Conservation (phyloP, 2,888 invertebrate species). For the Bimastos eiseni region DNA sequence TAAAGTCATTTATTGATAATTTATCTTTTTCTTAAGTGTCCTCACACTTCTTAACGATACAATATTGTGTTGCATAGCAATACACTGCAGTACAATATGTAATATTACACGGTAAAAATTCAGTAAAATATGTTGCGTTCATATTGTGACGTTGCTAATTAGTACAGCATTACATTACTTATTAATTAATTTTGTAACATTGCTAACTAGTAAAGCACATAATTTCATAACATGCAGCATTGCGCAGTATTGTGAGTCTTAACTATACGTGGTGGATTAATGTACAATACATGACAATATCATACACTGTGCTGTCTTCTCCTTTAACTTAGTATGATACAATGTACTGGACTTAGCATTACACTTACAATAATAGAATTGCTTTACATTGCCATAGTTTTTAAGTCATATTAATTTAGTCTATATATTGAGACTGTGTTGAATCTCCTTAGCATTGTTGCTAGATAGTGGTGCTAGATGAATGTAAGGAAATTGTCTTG, state of each 20-base stretch:
- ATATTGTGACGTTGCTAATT: neutral
- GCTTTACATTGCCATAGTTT: neutral
- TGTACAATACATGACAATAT: neutral
- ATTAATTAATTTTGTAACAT: neutral
- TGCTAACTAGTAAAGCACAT: neutral
- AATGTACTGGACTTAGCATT: no score
- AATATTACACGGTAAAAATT: neutral
- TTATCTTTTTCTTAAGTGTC: no score
- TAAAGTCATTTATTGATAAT: constrained; percentile 4
- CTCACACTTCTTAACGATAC: no score
- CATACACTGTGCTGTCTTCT: neutral
- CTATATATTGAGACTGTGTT: neutral
- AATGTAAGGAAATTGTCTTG: neutral
- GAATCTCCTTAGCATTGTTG: neutral
- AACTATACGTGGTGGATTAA: neutral
- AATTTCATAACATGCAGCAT: no score
- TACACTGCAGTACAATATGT: neutral
- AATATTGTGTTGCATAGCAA: neutral
- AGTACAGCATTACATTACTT: no score
- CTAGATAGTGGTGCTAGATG: neutral
- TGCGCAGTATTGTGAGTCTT: no score
- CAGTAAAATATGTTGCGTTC: neutral
- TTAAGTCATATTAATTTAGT: neutral
- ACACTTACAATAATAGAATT: neutral
- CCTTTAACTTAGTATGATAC: no score